These are phyloP conservation scores for Bubo blakistoni DNA, from an alignment of 2,113 vertebrate genomes.

Conservation along the genomic window DNA sequence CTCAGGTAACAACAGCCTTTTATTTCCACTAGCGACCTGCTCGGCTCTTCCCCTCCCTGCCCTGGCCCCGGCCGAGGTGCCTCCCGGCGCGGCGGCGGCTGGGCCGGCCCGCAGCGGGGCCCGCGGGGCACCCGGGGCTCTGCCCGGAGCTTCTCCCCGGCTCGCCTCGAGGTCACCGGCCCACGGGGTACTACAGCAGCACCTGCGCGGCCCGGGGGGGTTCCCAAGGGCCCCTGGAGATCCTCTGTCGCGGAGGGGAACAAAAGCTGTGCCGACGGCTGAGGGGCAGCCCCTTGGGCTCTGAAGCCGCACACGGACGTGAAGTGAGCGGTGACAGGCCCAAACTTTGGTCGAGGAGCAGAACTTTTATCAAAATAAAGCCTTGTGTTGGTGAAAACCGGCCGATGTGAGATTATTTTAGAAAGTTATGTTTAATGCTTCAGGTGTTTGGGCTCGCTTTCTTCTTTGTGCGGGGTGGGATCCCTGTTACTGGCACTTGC, in stretches of 20 bases:
- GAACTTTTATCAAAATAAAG: rapidly evolving
- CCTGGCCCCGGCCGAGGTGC: neutral
- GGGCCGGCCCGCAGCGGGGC: neutral
- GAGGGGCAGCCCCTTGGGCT: neutral
- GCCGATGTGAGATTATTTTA: neutral
- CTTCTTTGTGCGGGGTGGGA: neutral
- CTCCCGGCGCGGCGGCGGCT: neutral
- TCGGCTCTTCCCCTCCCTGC: neutral
- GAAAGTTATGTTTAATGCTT: rapidly evolving
- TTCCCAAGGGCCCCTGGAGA: rapidly evolving
- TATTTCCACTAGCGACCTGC: neutral
- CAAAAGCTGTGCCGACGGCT: neutral
- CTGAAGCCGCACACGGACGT: neutral
- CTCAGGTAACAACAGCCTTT: constrained; percentile 77
- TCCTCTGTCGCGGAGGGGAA: neutral
- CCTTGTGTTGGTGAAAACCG: rapidly evolving
- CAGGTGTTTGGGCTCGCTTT: neutral
- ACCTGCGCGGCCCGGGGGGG: neutral
- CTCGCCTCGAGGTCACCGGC: neutral
- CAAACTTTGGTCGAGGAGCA: rapidly evolving
- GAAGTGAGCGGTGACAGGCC: neutral
- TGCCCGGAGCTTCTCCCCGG: no score
- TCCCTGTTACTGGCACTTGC: rapidly evolving
- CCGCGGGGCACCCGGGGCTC: neutral
- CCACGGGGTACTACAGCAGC: rapidly evolving